Evolutionary conservation across 1,140 invertebrate genomes (phyloP), one percentile per base, ranked within the genome.

Genomic region (Drosophila guanche): DNA sequence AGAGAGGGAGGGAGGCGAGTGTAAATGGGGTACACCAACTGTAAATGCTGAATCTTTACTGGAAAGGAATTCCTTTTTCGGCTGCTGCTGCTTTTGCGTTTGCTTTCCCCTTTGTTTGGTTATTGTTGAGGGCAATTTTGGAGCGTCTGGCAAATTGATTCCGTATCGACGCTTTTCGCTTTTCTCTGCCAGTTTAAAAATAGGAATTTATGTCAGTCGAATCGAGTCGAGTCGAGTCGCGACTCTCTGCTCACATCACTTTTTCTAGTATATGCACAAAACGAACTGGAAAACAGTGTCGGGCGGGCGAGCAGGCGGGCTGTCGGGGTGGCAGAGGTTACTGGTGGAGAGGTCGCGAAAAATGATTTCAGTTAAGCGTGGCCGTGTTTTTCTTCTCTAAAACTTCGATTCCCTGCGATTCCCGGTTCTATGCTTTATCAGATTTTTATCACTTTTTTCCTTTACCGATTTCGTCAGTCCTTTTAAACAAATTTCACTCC

Each of bases 161-260:
- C 54, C 54, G 58, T 76, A 73, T 74, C 72, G 61, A 60, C 47
- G 63, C 46, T 56, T 73, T 50, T 52, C 25, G 43, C 57, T 46
- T 59, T 61, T 20, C 54, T 66, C 67, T 66, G 62, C 65, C 16
- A 59, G 50, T 79, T 83, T 86, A 86, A 79, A 86, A 86, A 86
- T 86, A 86, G 84, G 66, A 79, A 86, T 86, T 86, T 83, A 68
- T 88, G 78, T 78, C 83, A 70, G 56, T 77, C 55, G 71, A 56
- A 65, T 74, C 65, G 55, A 74, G 72, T 68, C 62, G 55, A 72
- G 66, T 56, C 55, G 71, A 56, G 68, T 74, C 65, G 55, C 48
- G 52, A 54, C 67, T 54, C 47, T 69, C 53, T 83, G 62, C 60
- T 75, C 61, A 75, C 66, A 77, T 76, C 57, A 72, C 56, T 67